Conservation (phyloP, 2,888 invertebrate species). For the Ormyrus thymus region DNA sequence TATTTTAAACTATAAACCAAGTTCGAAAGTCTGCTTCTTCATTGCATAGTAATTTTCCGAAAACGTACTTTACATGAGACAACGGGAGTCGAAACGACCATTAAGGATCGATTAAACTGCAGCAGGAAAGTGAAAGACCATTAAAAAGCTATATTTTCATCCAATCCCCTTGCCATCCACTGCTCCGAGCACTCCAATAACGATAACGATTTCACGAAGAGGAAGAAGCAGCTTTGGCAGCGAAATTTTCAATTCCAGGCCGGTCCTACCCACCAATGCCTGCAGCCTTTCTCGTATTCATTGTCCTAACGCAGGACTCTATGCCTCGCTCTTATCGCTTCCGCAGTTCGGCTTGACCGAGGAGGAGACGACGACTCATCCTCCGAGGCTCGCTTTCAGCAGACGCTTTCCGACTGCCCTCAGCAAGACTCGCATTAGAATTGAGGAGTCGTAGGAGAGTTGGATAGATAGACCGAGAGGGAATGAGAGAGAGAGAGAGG, state of each 20-base stretch:
- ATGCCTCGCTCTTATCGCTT: slow-evolving; percentile 41
- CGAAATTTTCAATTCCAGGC: slow-evolving; percentile 48
- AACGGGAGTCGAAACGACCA: too few species aligned
- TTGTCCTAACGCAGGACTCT: slow-evolving; percentile 40
- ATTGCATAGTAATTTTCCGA: too few species aligned
- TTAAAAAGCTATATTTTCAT: slow-evolving; percentile 18
- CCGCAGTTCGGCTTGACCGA: slow-evolving; percentile 50
- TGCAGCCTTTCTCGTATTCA: slow-evolving; percentile 35
- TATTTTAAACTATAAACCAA: too few species aligned
- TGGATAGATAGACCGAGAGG: slow-evolving; percentile 20
- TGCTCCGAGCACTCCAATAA: slow-evolving; percentile 35
- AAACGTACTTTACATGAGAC: too few species aligned
- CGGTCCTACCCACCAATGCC: slow-evolving; percentile 7
- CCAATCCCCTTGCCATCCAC: slow-evolving; percentile 17
- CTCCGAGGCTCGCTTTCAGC: neutral
- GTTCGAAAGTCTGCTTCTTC: too few species aligned
- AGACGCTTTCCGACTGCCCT: slow-evolving; percentile 37
- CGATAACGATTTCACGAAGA: slow-evolving; percentile 49
- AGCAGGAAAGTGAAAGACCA: neutral
- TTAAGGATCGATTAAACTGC: too few species aligned
- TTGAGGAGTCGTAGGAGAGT: slow-evolving; percentile 38
- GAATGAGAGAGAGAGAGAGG: neutral
- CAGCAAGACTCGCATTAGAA: slow-evolving; percentile 50
- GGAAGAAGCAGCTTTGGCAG: slow-evolving; percentile 2
- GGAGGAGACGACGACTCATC: slow-evolving; percentile 9